Conservation (phyloP, 2,797 vertebrate species). For the Sardinella longiceps region DNA sequence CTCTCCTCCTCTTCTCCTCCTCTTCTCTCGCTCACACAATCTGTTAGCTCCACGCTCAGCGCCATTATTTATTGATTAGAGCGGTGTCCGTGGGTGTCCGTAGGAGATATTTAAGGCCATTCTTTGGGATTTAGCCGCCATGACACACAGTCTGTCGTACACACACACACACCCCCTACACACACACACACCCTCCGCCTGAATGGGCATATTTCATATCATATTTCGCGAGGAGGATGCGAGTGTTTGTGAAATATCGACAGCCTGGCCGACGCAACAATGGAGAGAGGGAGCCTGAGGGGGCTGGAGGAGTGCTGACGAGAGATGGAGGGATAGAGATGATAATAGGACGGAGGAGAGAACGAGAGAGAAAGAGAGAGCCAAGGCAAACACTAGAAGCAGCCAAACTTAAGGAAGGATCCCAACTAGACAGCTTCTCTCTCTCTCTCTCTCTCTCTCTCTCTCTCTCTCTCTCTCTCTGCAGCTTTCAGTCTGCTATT, state of each 20-base stretch:
- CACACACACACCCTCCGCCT: no score
- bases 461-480: neutral
- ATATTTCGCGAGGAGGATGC: conserved; percentile 30
- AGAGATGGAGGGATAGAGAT: neutral
- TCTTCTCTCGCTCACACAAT: conserved; percentile 59
- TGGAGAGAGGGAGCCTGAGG: conserved; percentile 31
- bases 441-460: neutral
- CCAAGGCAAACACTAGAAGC: conserved; percentile 29
- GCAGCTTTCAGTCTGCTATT: neutral
- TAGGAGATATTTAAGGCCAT: conserved; percentile 70
- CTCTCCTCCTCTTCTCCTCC: neutral
- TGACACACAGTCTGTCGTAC: neutral
- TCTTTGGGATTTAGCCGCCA: conserved; percentile 36
- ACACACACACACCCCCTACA: no score
- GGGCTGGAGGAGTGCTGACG: neutral
- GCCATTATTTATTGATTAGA: conserved; percentile 78
- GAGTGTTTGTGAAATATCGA: conserved; percentile 38
- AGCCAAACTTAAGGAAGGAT: neutral
- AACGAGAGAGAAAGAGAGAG: neutral
- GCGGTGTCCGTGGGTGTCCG: conserved; percentile 43
- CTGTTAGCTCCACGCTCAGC: conserved; percentile 67
- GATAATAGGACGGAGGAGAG: neutral
- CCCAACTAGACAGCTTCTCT: neutral
- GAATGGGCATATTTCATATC: conserved; percentile 24
- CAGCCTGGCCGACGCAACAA: neutral